phyloP scores from a whole-genome alignment of 1,140 invertebrate genomes.

The Limonius californicus region DNA sequence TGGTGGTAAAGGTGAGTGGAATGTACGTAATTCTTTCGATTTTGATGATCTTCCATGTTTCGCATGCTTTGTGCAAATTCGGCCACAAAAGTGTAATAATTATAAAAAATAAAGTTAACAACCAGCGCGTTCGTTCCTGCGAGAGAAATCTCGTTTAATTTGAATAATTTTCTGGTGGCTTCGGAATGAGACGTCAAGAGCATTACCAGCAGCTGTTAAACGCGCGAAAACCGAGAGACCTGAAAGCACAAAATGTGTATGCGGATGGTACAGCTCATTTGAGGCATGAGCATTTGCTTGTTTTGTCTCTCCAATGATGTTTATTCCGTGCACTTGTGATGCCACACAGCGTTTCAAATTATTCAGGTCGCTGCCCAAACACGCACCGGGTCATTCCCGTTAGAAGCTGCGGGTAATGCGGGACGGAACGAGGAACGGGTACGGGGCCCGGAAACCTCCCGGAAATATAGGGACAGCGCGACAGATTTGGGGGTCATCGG shows the following conservation, averaged over 20 bases:
- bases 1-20: too few species aligned
- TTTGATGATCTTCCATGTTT: too few species aligned
- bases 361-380: constrained; percentile 10
- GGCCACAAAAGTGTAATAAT: too few species aligned
- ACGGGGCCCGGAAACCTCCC: too few species aligned
- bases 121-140: too few species aligned
- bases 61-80: too few species aligned
- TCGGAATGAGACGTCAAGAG: constrained; percentile 1
- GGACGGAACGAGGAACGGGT: not conserved
- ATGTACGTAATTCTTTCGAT: too few species aligned
- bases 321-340: constrained; percentile 11
- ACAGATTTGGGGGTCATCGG: too few species aligned
- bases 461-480: too few species aligned
- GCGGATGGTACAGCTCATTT: constrained; percentile 10
- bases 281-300: not conserved
- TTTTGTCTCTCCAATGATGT: constrained; percentile 7
- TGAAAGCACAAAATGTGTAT: constrained; percentile 1
- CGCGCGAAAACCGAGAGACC: constrained; percentile 7
- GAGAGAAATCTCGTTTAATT: not conserved
- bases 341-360: constrained; percentile 9
- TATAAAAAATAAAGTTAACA: too few species aligned
- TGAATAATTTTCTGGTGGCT: not conserved
- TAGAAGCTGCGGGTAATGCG: constrained; percentile 5
- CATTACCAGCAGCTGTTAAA: constrained; percentile 6
- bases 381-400: constrained; percentile 10